These are phyloP conservation scores for Lymantria dispar DNA, from an alignment of 2,888 invertebrate species.

Conservation along the genomic window DNA sequence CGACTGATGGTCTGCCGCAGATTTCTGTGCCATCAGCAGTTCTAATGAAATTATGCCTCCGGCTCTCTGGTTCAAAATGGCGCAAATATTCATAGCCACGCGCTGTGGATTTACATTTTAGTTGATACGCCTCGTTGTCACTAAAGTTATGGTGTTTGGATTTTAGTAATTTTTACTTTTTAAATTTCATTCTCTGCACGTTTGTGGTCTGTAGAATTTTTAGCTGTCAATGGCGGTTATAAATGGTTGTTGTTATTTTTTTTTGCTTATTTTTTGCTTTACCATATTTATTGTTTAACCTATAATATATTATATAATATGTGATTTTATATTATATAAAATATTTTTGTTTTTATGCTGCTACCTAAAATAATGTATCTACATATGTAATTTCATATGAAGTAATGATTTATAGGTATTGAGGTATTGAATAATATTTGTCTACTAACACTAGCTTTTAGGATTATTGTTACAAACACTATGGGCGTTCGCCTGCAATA, in stretches of 20 bases:
- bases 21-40: constrained; percentile 13
- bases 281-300: neutral
- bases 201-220: constrained; percentile 3
- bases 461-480: too few species aligned
- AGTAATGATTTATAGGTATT: too few species aligned
- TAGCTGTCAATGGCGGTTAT: neutral
- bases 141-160: constrained; percentile 29
- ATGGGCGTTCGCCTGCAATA: too few species aligned
- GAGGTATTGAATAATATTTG: too few species aligned
- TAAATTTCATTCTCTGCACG: constrained; percentile 8
- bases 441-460: too few species aligned
- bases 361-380: too few species aligned
- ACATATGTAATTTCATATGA: too few species aligned
- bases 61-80: constrained; percentile 31
- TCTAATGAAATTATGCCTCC: constrained; percentile 21
- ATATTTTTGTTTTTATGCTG: too few species aligned
- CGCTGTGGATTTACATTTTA: constrained; percentile 42
- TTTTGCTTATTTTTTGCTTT: neutral
- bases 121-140: constrained; percentile 20
- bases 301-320: too few species aligned
- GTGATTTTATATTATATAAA: too few species aligned
- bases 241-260: neutral
- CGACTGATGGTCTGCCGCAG: constrained; percentile 1
- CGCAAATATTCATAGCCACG: constrained; percentile 55
- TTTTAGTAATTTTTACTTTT: constrained; percentile 25